A percentile compares a stretch with the other conserved stretches of the same genome.
phyloP scores from a whole-genome alignment of 2,888 invertebrate genomes.

The Euspilapteryx auroguttella region DNA sequence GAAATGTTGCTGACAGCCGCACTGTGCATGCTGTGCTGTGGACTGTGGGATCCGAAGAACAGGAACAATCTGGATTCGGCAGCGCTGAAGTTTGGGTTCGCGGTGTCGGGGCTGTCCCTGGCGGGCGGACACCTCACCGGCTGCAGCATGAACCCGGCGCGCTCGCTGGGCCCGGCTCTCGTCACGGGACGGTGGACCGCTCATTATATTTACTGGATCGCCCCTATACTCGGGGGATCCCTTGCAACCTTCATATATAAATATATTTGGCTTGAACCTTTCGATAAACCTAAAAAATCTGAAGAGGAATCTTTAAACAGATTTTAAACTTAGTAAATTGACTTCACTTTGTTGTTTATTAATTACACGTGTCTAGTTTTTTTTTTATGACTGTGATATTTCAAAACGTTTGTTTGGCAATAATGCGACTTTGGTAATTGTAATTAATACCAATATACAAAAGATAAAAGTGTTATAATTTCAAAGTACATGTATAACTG shows the following conservation, averaged over 20 bases:
- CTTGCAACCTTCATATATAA: not conserved
- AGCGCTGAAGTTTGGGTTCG: conserved; percentile 69
- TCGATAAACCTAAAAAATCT: not conserved
- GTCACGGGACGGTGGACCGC: conserved; percentile 66
- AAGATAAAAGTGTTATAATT: too few species aligned
- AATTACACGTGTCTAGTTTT: too few species aligned
- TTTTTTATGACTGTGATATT: too few species aligned
- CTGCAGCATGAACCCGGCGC: conserved; percentile 72
- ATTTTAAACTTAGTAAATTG: too few species aligned
- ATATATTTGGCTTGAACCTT: not conserved
- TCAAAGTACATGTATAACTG: too few species aligned
- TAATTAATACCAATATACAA: too few species aligned
- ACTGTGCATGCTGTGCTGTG: conserved; percentile 68
- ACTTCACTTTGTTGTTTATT: too few species aligned
- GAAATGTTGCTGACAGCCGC: conserved; percentile 68
- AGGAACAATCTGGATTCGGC: conserved; percentile 64
- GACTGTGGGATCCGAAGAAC: conserved; percentile 74
- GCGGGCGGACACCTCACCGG: conserved; percentile 71
- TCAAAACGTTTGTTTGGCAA: too few species aligned
- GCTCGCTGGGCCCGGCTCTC: conserved; percentile 71
- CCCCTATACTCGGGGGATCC: conserved; percentile 46
- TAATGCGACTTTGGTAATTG: too few species aligned
- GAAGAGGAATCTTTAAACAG: too few species aligned
- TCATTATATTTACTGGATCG: conserved; percentile 77
- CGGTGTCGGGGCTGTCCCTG: conserved; percentile 66